These are phyloP conservation scores for Corvus hawaiiensis DNA, from an alignment of 2,113 vertebrate genomes.

Conservation along the genomic window DNA sequence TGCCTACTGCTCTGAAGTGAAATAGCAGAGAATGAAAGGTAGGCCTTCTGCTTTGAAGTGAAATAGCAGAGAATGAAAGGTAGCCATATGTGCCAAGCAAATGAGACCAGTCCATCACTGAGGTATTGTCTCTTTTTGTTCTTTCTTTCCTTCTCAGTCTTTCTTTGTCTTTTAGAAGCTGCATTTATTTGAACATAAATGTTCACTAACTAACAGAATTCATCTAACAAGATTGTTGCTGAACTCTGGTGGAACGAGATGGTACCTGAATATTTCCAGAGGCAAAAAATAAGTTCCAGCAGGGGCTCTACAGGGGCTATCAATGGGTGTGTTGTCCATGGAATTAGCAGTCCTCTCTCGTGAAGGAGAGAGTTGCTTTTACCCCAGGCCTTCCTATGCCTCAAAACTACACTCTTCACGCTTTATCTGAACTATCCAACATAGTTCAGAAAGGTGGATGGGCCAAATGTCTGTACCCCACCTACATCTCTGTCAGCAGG, in stretches of 20 bases:
- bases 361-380: neutral
- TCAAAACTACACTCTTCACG: neutral
- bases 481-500: neutral
- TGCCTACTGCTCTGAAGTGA: neutral
- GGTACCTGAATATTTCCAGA: neutral
- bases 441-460: accelerated
- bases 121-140: neutral
- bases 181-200: neutral
- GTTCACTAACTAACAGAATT: neutral
- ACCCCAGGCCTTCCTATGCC: neutral
- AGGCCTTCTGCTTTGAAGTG: neutral
- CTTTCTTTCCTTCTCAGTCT: neutral
- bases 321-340: neutral
- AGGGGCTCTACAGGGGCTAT: neutral
- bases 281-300: neutral
- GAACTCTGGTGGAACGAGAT: neutral
- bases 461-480: neutral
- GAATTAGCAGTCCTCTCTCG: neutral
- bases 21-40: neutral
- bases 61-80: neutral
- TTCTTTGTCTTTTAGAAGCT: neutral
- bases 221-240: neutral
- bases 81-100: accelerated
- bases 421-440: neutral
- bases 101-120: neutral